Base-by-base conservation (phyloP, 2,113 vertebrate genomes). In the Riparia riparia region DNA sequence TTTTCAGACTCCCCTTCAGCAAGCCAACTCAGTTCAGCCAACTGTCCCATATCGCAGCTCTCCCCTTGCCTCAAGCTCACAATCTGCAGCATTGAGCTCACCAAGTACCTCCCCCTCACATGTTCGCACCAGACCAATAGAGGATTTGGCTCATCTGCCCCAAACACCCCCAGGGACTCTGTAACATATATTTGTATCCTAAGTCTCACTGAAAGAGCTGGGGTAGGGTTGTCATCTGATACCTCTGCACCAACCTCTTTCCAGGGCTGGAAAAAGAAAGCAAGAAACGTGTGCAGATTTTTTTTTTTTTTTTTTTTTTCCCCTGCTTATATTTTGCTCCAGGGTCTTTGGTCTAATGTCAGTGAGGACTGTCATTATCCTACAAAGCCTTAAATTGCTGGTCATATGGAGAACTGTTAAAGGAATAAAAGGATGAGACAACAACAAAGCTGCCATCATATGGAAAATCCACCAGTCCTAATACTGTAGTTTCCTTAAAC, bases 241-340 rank as follows among this genome's bases (percentile, higher is more conserved):
- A 73, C 1, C 6, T 69, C 54, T 44, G 21, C 32, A 45, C 5
- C 60, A 49, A 39, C 0, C 10, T 73, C 69, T 34, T 85, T 32
- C 37, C 45, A 61, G 6, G 22, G 16, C 29, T 42, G 15, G 29
- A 42, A 61, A 82, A 63, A 50, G 4, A 50, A 82, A 79, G 29
- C 20, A 86, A 0, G 0, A 42, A 50, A 12, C 2, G 1, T 1
- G 4, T 24, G 49, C 1, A 5, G 39, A 61, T 20, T 0, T 15
- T 51, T 37, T 37, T 37, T 37, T 8, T 37, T 37, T 37, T 37
- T 37, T 79, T 53, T 25, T 26, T 3, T n/a, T n/a, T n/a, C n/a
- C n/a, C n/a, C 63, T 7, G 6, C 24, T 53, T 34, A 2, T 7
- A 57, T 28, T 31, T 89, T 56, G 10, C 18, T 73, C 17, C 12